These are phyloP conservation scores for Taxidea taxus DNA, from an alignment of 2,113 vertebrate species.

Conservation along the genomic window DNA sequence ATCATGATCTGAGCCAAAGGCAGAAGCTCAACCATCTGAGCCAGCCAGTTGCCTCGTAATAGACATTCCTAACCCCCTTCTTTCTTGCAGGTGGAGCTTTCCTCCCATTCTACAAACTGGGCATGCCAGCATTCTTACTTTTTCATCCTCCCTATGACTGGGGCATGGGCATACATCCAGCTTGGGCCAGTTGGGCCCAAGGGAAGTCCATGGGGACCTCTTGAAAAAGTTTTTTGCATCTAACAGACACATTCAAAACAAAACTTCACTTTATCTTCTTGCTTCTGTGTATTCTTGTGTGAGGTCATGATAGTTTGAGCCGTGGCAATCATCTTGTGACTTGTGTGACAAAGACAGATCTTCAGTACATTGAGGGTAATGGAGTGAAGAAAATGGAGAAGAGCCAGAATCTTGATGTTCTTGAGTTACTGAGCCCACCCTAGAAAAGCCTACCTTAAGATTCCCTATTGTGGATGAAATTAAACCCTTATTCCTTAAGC, in stretches of 20 bases:
- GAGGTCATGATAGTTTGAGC: neutral
- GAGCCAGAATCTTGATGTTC: neutral
- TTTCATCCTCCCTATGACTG: neutral
- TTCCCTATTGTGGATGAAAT: neutral
- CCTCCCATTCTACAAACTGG: neutral
- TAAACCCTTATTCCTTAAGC: neutral
- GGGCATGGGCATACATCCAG: neutral
- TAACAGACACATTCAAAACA: neutral
- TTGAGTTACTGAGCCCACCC: neutral
- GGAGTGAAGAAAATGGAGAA: neutral
- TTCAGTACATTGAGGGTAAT: neutral
- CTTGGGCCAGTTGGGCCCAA: neutral
- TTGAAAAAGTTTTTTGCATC: neutral
- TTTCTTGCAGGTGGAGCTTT: neutral
- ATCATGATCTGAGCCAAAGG: too few relatives aligned
- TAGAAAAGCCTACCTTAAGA: neutral
- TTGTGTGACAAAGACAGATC: neutral
- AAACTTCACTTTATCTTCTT: neutral
- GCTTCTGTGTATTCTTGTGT: neutral
- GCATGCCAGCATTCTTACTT: neutral
- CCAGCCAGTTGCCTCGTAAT: neutral
- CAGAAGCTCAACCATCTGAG: neutral
- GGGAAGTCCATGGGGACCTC: neutral
- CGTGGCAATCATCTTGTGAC: neutral
- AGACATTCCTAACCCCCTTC: neutral